These are phyloP conservation scores for Eidolon dupreanum DNA, from an alignment of 2,797 vertebrate genomes.

Conservation along the genomic window DNA sequence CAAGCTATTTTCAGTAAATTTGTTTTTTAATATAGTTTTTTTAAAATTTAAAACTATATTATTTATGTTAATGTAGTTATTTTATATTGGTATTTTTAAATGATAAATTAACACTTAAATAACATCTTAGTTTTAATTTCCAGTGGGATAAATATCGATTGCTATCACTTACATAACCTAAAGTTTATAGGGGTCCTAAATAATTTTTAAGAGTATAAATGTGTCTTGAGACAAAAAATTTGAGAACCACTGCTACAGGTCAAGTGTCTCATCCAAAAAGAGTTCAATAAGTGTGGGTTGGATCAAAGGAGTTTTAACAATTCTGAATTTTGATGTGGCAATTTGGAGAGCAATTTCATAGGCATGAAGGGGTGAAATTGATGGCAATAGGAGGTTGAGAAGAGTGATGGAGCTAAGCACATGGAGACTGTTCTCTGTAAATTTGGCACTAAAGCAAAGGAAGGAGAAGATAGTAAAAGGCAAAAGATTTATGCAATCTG, in stretches of 20 bases:
- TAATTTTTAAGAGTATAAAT: background rate
- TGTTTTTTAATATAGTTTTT: background rate
- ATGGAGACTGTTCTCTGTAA: background rate
- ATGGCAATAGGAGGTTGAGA: background rate
- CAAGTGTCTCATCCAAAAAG: background rate
- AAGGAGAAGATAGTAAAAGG: too few relatives aligned
- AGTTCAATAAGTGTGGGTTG: background rate
- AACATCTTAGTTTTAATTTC: background rate
- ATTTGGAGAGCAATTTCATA: background rate
- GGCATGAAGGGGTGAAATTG: background rate
- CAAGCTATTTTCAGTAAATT: background rate
- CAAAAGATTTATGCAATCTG: too few relatives aligned
- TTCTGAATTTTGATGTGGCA: background rate
- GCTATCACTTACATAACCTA: background rate
- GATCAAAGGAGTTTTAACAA: background rate
- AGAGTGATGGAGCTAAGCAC: background rate
- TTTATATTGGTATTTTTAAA: background rate
- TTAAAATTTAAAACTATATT: background rate
- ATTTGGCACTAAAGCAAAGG: background rate
- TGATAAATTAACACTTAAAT: background rate
- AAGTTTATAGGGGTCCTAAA: background rate
- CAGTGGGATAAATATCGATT: background rate
- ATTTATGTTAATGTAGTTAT: background rate
- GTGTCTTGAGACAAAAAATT: background rate
- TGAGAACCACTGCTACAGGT: background rate